Evolutionary conservation across 92 coral and sea anemone genomes (phyloP), one percentile per base, ranked within the genome.

Genomic region (Blastomussa wellsi): DNA sequence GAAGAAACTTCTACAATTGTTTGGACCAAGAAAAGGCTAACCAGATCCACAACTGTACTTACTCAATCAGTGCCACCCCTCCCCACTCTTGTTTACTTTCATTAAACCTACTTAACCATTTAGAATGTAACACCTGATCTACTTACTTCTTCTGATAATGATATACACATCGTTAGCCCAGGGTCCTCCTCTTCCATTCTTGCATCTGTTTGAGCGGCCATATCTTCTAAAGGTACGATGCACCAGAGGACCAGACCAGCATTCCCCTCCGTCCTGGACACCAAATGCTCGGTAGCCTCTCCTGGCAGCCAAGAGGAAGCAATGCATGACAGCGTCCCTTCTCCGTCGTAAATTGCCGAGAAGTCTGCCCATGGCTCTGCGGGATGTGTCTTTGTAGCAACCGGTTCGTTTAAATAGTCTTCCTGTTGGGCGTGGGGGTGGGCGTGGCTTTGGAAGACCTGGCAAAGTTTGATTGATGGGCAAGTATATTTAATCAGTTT

Each of bases 361-460:
- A 9, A 60, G 33, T 12, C 52, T 70, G 13, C 85, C 88, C 79
- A 84, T 75, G 72, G 91, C 91, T 79, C 91, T 57, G 68, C 81
- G 69, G 31, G 79, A 7, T 10, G 26, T 77, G 79, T 88, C 91
- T 53, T 24, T 88, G 52, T 53, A 88, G 55, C 91, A 88, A 37
- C 91, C 91, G 5, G 20, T 67, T 29, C 81, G 55, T 11, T 68
- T 87, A 55, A 84, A 88, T 39, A 78, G 83, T 51, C 31, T 51
- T 44, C 88, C 78, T 26, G 83, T 77, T 32, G 97, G 95, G 20
- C 74, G 89, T 31, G 91, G 94, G 0, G 84, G 83, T 74, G 97
- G 95, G 57, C 77, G 82, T 17, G 93, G 97, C 60, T 73, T 85
- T 47, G 91, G 92, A 37, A 89, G 79, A 35, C 83, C 94, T 91